A percentile compares a stretch with the other conserved stretches of the same genome.
Conservation (phyloP, 2,888 invertebrate genomes). For the Pomacea canaliculata region DNA sequence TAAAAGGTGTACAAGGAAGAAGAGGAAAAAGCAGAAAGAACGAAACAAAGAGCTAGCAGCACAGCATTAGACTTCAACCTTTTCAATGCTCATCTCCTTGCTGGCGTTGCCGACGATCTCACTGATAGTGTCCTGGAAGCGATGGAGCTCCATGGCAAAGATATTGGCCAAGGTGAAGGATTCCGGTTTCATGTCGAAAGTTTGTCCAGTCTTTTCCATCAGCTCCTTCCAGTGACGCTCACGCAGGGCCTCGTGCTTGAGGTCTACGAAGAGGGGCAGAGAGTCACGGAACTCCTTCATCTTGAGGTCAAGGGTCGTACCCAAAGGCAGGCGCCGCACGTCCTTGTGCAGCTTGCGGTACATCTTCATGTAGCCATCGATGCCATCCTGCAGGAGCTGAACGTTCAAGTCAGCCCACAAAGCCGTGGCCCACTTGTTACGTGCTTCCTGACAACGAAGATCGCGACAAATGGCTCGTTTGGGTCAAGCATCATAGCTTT, state of each 20-base stretch:
- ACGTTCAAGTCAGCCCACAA: slow-evolving; percentile 90
- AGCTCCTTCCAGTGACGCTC: slow-evolving; percentile 88
- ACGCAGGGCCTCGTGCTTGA: slow-evolving; percentile 90
- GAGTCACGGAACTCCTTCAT: slow-evolving; percentile 85
- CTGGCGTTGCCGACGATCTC: slow-evolving; percentile 87
- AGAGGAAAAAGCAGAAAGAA: too few species aligned
- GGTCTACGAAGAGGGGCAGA: slow-evolving; percentile 87
- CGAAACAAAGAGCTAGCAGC: too few species aligned
- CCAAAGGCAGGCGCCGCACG: slow-evolving; percentile 75
- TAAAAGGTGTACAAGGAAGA: too few species aligned
- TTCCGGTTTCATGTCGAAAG: slow-evolving; percentile 87
- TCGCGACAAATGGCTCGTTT: slow-evolving; percentile 61
- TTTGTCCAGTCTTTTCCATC: slow-evolving; percentile 83
- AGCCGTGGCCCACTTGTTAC: slow-evolving; percentile 87
- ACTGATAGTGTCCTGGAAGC: slow-evolving; percentile 82
- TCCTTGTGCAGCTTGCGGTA: slow-evolving; percentile 81
- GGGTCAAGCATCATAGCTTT: too few species aligned
- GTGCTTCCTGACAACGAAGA: slow-evolving; percentile 72
- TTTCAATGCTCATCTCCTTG: slow-evolving; percentile 88
- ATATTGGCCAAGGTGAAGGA: slow-evolving; percentile 90
- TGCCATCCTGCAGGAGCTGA: slow-evolving; percentile 84
- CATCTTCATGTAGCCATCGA: slow-evolving; percentile 85
- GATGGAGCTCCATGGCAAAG: slow-evolving; percentile 90
- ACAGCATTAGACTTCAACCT: slow-evolving; percentile 56
- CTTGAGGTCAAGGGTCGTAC: slow-evolving; percentile 79